Conservation (phyloP, 2,113 vertebrate species). For the Cephalopterus ornatus region DNA sequence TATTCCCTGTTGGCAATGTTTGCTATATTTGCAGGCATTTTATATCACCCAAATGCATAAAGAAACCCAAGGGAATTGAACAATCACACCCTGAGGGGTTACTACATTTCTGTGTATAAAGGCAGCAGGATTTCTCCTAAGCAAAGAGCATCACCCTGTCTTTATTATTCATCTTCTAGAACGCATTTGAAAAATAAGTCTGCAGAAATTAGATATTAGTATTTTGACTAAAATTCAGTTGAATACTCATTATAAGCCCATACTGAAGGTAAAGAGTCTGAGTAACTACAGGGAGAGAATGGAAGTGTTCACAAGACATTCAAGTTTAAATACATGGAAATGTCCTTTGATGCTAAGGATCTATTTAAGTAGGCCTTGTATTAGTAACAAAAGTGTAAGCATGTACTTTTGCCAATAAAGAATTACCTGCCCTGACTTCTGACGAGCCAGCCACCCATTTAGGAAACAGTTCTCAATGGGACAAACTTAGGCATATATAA, state of each 20-base stretch:
- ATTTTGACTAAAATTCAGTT: conserved; percentile 14
- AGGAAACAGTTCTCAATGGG: neutral
- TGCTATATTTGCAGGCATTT: conserved; percentile 10
- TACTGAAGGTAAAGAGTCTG: neutral
- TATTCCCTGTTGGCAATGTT: neutral
- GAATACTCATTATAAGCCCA: neutral
- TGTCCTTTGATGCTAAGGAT: neutral
- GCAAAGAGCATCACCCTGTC: neutral
- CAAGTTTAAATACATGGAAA: neutral
- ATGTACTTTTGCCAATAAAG: neutral
- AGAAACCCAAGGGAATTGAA: neutral
- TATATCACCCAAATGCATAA: neutral
- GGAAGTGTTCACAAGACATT: neutral
- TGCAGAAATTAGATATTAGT: neutral
- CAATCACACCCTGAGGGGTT: neutral
- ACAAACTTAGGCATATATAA: neutral
- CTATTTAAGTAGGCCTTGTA: neutral
- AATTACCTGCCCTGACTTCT: neutral
- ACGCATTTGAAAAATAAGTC: neutral
- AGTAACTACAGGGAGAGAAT: neutral
- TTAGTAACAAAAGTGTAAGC: neutral
- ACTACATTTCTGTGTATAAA: neutral
- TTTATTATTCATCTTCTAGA: neutral
- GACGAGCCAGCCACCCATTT: neutral
- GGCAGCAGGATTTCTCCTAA: neutral